Conservation (phyloP, 2,797 vertebrate species). For the Loris lydekkerianus region DNA sequence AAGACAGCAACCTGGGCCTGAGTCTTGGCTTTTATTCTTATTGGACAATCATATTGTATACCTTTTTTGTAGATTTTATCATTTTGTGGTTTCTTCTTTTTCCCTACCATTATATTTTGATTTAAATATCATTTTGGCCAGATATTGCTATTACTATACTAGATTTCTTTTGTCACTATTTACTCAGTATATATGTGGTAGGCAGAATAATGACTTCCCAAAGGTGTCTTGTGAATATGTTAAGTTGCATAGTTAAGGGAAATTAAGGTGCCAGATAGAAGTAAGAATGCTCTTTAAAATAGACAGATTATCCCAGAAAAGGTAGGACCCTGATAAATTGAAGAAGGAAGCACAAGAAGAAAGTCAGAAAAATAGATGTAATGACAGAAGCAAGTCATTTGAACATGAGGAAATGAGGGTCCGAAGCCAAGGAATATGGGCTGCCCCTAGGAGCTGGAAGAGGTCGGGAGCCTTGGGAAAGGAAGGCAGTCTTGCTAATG, state of each 20-base stretch:
- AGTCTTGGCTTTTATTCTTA: conserved; percentile 48
- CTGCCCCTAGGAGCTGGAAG: not conserved
- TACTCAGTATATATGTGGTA: not conserved
- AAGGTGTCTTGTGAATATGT: not conserved
- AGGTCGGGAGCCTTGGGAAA: not conserved
- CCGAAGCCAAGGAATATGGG: not conserved
- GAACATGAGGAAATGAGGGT: not conserved
- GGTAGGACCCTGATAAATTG: not conserved
- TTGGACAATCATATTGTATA: not conserved
- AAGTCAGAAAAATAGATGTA: not conserved
- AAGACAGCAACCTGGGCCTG: not conserved
- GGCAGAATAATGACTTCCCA: not conserved
- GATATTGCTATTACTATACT: not conserved
- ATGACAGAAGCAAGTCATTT: not conserved
- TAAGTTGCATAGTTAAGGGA: not conserved
- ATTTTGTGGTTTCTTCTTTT: conserved; percentile 21
- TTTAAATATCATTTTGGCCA: not conserved
- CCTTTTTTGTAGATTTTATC: conserved; percentile 47
- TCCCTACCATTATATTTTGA: conserved; percentile 4
- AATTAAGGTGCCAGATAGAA: not conserved
- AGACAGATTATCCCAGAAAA: not conserved
- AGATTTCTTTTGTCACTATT: not conserved
- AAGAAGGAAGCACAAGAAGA: not conserved
- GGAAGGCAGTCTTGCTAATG: not conserved
- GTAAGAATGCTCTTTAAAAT: not conserved